Evolutionary conservation across 2,888 invertebrate species (phyloP), one percentile per base, ranked within the genome.

Genomic region (Cosmopolites sordidus): DNA sequence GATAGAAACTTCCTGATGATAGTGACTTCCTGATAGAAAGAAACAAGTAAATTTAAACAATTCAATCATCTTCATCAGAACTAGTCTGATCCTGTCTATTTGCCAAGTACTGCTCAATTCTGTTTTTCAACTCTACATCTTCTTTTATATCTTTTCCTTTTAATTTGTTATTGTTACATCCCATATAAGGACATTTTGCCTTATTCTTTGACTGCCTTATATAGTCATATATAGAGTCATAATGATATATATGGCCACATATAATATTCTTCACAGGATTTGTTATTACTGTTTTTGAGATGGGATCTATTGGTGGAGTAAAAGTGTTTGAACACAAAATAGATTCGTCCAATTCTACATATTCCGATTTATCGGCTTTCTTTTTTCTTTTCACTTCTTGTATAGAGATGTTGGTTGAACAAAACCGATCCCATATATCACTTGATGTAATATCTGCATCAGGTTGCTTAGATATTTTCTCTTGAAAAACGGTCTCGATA

Each of bases 201-300:
- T 60, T 64, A 27, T 58, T 60, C 48, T 62, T 65, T 43, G 58
- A 62, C 14, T 60, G 58, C 46, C 64, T 66, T 12, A 70, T 65
- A 53, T 69, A 67, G 29, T 60, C 58, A 11, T 60, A 45, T 51
- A 70, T 69, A 8, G 64, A 64, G 2, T 63, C 53, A 16, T 62
- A 51, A 47, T 70, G 67, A 58, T 69, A 70, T 5, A 67, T 58
- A 56, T 70, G 70, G n/a, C 67, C 67, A 54, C 70, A 70, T 17
- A 47, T 60, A 29, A 47, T 63, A 49, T 64, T 69, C 38, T 61
- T 61, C 41, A 64, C 62, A 5, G 69, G 67, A 30, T 65, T 62
- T 45, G 48, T 58, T 29, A 70, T 66, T 9, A 64, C 53, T 1
- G 27, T 54, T 61, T 69, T 69, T 15, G 64, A 64, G 18, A 70